A percentile compares a stretch with the other conserved stretches of the same genome.
Conservation (phyloP, 1,140 invertebrate species). For the Linepithema humile region DNA sequence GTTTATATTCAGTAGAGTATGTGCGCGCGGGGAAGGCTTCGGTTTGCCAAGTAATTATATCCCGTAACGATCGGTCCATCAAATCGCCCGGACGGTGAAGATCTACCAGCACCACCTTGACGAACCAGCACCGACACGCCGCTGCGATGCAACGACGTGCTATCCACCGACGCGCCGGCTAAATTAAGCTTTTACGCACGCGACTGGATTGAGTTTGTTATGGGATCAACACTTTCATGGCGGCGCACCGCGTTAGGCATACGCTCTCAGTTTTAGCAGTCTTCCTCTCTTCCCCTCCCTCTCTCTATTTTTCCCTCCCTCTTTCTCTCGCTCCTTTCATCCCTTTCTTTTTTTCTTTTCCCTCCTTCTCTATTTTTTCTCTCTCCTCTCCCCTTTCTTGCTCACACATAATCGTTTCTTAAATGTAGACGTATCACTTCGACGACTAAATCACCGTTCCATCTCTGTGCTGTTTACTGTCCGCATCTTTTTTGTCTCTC, state of each 20-base stretch:
- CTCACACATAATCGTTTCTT: slow-evolving; percentile 64
- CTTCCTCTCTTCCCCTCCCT: neutral
- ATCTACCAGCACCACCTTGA: slow-evolving; percentile 37
- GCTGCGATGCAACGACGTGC: slow-evolving; percentile 14
- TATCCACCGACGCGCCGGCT: slow-evolving; percentile 59
- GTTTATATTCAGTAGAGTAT: slow-evolving; percentile 16
- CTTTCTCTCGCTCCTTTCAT: neutral
- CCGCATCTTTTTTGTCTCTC: neutral
- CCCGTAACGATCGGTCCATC: slow-evolving; percentile 81
- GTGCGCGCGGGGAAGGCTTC: slow-evolving; percentile 45
- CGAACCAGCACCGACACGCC: slow-evolving; percentile 36
- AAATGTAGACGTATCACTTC: slow-evolving; percentile 60
- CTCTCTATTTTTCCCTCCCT: neutral
- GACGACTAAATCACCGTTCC: slow-evolving; percentile 55
- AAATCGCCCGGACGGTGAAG: slow-evolving; percentile 71
- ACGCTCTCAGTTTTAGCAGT: slow-evolving; percentile 47
- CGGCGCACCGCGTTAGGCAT: slow-evolving; percentile 59
- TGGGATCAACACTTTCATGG: slow-evolving; percentile 74
- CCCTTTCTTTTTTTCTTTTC: neutral
- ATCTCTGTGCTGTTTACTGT: slow-evolving; percentile 7
- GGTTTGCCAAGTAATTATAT: slow-evolving; percentile 77
- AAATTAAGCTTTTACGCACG: slow-evolving; percentile 79
- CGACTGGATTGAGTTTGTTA: slow-evolving; percentile 76
- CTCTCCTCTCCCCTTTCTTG: neutral
- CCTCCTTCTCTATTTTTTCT: neutral